phyloP scores from a whole-genome alignment of 2,888 invertebrate species.

The Heliconius ethilla region DNA sequence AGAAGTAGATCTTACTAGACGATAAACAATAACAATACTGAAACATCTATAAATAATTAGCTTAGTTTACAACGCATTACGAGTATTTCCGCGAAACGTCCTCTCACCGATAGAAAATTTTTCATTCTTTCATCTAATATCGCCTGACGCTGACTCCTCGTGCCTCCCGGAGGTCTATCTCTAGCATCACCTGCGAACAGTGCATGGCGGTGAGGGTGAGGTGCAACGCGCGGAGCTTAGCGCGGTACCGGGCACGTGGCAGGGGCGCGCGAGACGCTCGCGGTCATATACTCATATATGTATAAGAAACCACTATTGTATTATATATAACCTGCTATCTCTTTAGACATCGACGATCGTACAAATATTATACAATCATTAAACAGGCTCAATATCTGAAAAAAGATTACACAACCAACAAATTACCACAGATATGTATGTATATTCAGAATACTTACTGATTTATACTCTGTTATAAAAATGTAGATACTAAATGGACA shows the following conservation, averaged over 20 bases:
- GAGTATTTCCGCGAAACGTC: conserved; percentile 59
- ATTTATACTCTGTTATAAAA: conserved; percentile 42
- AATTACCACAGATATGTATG: conserved; percentile 30
- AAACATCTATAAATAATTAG: conserved; percentile 73
- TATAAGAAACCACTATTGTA: conserved; percentile 11
- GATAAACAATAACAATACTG: conserved; percentile 63
- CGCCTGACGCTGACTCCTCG: conserved; percentile 91
- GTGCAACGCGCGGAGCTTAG: conserved; percentile 43
- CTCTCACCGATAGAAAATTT: conserved; percentile 95
- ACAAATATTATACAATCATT: conserved; percentile 27
- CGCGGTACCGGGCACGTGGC: conserved; percentile 67
- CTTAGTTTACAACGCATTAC: conserved; percentile 71
- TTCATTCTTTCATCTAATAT: conserved; percentile 96
- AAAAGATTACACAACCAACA: conserved; percentile 48
- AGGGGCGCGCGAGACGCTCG: conserved; percentile 63
- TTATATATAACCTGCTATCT: conserved; percentile 3
- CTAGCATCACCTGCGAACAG: conserved; percentile 81
- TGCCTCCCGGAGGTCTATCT: conserved; percentile 84
- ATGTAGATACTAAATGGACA: conserved; percentile 59
- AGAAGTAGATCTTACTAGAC: conserved; percentile 65
- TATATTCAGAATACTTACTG: conserved; percentile 43
- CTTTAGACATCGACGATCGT: conserved; percentile 9
- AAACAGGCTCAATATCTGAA: conserved; percentile 54
- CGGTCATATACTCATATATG: conserved; percentile 37
- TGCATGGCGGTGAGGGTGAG: conserved; percentile 69